Evolutionary conservation across 2,113 vertebrate species (phyloP), one percentile per base, ranked within the genome.

Genomic region (Hylia prasina): DNA sequence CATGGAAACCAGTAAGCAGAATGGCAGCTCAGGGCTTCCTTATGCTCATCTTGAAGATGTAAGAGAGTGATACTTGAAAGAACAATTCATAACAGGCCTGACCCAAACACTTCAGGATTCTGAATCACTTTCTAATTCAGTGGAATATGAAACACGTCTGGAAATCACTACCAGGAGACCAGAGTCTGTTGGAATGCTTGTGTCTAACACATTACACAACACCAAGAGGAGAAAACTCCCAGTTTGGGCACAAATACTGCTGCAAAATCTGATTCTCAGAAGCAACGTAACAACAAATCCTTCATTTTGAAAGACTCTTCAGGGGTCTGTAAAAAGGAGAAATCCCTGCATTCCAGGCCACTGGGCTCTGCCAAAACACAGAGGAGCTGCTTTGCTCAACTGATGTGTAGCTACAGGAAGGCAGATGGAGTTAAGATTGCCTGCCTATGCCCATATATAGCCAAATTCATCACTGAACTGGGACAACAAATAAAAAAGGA

Each of bases 1-100:
- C 82, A 89, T 78, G 82, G 96, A 83, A 95, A 95, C 85, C 76
- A 90, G 44, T 13, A 93, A 82, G 71, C 3, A 33, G 61, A 54
- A 94, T 22, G 72, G 86, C 76, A 92, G 92, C 77, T 93, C 56
- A 48, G 80, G 86, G 80, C 70, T 54, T 75, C 64, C 88, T 78
- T 37, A 71, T 85, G 31, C 54, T 85, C 92, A 24, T 78, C 72
- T 16, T n/a, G 20, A 76, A 48, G 8, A 56, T 5, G 8, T 7
- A 6, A 42, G 15, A 56, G 50, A 54, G 56, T 63, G 39, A 6
- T 7, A 31, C 60, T 66, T 21, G 24, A 81, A 58, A 83, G 51
- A 83, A 51, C 56, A 93, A 75, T 30, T 88, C 24, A 3, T 17
- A 77, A 83, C 15, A 19, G 68, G 44, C 81, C 78, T 0, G 10